Evolutionary conservation across 2,113 vertebrate genomes (phyloP), one percentile per base, ranked within the genome.

Genomic region (Todiramphus saurophagus): DNA sequence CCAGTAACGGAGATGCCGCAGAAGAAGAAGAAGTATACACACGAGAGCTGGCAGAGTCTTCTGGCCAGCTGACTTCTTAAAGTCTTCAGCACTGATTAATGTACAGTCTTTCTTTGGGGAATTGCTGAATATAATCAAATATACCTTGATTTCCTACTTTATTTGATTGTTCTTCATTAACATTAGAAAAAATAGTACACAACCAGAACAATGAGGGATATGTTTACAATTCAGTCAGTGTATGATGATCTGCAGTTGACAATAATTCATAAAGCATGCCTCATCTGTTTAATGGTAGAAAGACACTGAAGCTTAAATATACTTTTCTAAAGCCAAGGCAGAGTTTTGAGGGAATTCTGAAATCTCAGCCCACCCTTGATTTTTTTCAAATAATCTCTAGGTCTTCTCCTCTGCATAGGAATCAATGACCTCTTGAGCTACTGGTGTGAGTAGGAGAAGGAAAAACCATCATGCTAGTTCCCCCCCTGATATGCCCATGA

Each of bases 111-210:
- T 59, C 46, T 84, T 83, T 58, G 14, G 27, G 31, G 11, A 83
- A 74, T 51, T 59, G 64, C 50, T 87, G 74, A 56, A 59, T 43
- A 78, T 83, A 93, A 96, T 83, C 23, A 92, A 83, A 89, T 81
- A 86, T 72, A 86, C 48, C 66, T 93, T 89, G 69, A 79, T 86
- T 94, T 95, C 82, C 55, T 80, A 74, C 56, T 81, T 90, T 44
- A 94, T 95, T 92, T 74, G 59, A 93, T 90, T 96, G 73, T 83
- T 73, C 37, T 90, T 93, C 83, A 89, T 95, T 90, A 89, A 58
- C 0, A 0, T 75, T 78, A 75, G 56, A 94, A 87, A 53, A 96
- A 95, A 95, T 87, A 93, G 83, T 56, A 67, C 64, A 68, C 41
- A 75, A 88, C 5, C n/a, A 90, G 66, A 90, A 89, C 30, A 72